These are phyloP conservation scores for Maniola jurtina DNA, from an alignment of 1,140 invertebrate species.

Conservation along the genomic window DNA sequence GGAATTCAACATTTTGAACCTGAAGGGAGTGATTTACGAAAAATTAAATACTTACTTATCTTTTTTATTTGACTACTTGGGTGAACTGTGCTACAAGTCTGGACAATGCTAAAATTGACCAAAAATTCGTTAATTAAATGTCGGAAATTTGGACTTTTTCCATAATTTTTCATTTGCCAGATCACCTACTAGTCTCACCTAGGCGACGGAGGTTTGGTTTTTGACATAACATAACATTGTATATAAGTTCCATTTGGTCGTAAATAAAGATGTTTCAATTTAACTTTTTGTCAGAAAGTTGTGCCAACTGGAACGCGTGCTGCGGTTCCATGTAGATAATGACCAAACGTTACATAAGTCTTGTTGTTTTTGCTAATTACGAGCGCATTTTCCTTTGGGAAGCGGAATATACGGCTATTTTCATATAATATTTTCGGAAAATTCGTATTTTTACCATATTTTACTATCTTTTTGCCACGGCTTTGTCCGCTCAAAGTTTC, in stretches of 20 bases:
- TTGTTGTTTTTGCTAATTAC: constrained; percentile 15
- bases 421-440: neutral
- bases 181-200: too few species aligned
- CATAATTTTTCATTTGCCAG: too few species aligned
- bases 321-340: constrained; percentile 10
- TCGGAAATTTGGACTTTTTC: too few species aligned
- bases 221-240: neutral
- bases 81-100: too few species aligned
- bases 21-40: too few species aligned
- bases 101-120: too few species aligned
- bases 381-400: constrained; percentile 1
- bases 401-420: neutral
- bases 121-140: too few species aligned
- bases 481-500: too few species aligned
- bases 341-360: constrained; percentile 11
- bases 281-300: constrained; percentile 49
- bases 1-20: too few species aligned
- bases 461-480: neutral
- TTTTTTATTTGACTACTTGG: too few species aligned
- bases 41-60: too few species aligned
- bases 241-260: neutral
- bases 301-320: constrained; percentile 23
- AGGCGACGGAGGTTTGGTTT: too few species aligned
- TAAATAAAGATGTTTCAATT: constrained; percentile 51
- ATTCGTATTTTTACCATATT: neutral